Evolutionary conservation across 2,113 vertebrate species (phyloP).

Genomic region (Stegastes partitus): DNA sequence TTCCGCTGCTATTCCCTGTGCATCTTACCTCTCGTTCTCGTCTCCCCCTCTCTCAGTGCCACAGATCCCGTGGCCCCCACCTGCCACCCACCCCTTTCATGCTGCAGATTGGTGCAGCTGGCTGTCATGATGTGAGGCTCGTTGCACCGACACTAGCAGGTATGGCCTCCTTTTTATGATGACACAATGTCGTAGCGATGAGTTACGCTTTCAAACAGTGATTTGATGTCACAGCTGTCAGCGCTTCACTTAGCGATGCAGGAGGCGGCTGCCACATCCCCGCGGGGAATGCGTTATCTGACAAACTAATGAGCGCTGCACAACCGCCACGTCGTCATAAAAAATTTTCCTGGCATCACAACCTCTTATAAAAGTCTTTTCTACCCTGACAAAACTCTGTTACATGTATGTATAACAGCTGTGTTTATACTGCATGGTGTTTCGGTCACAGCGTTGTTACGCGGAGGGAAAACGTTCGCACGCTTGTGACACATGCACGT

Average conservation of each 20-base stretch:
- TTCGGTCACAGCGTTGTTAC: slow-evolving; percentile 24
- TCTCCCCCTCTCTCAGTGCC: slow-evolving; percentile 23
- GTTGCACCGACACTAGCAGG: slow-evolving; percentile 65
- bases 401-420: slow-evolving; percentile 17
- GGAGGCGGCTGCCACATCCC: slow-evolving; percentile 61
- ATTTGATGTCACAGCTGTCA: slow-evolving; percentile 80
- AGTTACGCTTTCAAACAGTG: slow-evolving; percentile 74
- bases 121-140: slow-evolving; percentile 69
- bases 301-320: slow-evolving; percentile 76
- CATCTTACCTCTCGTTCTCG: slow-evolving; percentile 18
- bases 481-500: not conserved
- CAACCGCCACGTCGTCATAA: slow-evolving; percentile 39
- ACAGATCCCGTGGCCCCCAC: slow-evolving; percentile 60
- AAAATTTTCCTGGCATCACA: slow-evolving; percentile 32
- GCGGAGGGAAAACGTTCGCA: not conserved
- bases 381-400: slow-evolving; percentile 25
- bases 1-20: slow-evolving; percentile 16
- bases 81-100: slow-evolving; percentile 66
- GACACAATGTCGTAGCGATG: slow-evolving; percentile 72
- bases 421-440: slow-evolving; percentile 14
- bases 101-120: slow-evolving; percentile 61
- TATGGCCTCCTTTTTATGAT: slow-evolving; percentile 72
- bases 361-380: slow-evolving; percentile 44
- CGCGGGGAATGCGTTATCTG: slow-evolving; percentile 65
- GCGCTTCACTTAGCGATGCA: slow-evolving; percentile 73